Evolutionary conservation across 1,140 invertebrate species (phyloP).

Genomic region (Helicoverpa armigera): DNA sequence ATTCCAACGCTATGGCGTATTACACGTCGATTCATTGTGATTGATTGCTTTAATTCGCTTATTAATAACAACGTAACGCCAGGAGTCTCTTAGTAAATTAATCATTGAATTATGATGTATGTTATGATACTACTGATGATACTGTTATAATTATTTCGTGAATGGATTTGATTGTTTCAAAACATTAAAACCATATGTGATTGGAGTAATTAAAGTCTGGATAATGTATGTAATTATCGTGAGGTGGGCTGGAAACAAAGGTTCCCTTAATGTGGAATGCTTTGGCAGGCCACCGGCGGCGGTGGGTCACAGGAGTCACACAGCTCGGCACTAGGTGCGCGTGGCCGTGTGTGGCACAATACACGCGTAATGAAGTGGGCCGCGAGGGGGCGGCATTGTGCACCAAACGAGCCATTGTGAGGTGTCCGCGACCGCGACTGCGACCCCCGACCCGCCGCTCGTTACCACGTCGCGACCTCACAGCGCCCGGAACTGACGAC

Average conservation of each 20-base stretch:
- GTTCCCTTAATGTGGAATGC: slow-evolving; percentile 55
- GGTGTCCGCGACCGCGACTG: slow-evolving; percentile 54
- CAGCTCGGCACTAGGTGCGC: slow-evolving; percentile 55
- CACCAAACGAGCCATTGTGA: slow-evolving; percentile 81
- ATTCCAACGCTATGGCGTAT: slow-evolving; percentile 53
- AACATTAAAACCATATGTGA: neutral
- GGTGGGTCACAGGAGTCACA: slow-evolving; percentile 69
- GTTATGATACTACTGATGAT: neutral
- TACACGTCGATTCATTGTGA: slow-evolving; percentile 68
- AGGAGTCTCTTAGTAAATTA: slow-evolving; percentile 53
- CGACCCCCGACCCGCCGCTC: slow-evolving; percentile 72
- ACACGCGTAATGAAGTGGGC: slow-evolving; percentile 84
- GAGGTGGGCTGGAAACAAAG: slow-evolving; percentile 55
- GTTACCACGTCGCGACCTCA: slow-evolving; percentile 67
- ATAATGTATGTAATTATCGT: slow-evolving; percentile 2
- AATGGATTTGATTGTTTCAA: neutral
- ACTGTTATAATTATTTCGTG: slow-evolving; percentile 9
- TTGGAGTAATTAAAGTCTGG: neutral
- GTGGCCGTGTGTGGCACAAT: slow-evolving; percentile 71
- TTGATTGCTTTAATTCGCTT: slow-evolving; percentile 70
- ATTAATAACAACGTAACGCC: slow-evolving; percentile 64
- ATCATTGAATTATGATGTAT: slow-evolving; percentile 11
- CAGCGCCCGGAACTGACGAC: slow-evolving; percentile 54
- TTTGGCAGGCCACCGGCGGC: slow-evolving; percentile 68
- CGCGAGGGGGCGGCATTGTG: slow-evolving; percentile 82